Base-by-base conservation (phyloP, 2,888 invertebrate species). In the Ophion ventricosus region DNA sequence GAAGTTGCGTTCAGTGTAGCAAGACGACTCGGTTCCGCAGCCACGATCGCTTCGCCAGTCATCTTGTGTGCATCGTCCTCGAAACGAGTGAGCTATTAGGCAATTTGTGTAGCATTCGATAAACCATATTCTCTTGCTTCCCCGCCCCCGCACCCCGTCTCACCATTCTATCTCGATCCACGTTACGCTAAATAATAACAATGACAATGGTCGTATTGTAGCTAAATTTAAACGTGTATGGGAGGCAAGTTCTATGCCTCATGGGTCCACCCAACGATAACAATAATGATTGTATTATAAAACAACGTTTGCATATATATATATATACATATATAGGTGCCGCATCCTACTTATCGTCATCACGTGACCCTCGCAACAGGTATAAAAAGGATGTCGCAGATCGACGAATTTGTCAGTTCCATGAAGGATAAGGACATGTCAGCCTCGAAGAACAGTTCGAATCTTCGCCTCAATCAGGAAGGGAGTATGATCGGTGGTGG, bases 341-440 rank as follows among this genome's bases (percentile, higher is more conserved):
- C 78, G 83, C 49, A 49, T 78, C 74, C 85, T 78, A 78, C 80
- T 80, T 83, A 66, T 56, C 23, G 84, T 79, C 84, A 56, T 43
- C 76, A 77, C 77, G 67, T 69, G 77, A 67, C 57, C 43, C 25
- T 57, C 10, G 20, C 10, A 43, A 81, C 84, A 86, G 80, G 87
- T 91, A 92, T 91, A 90, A 92, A 90, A 91, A 90, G 90, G 74
- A 92, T 92, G 92, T 91, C 91, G 78, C 90, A 91, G 85, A 78
- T 83, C 87, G 91, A 90, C 72, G 88, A 87, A 85, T 85, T 86
- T 84, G 87, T 84, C 88, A 92, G 92, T 92, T 87, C 78, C 82
- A 86, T 88, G 73, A 88, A 88, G 88, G 92, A 92, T 85, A 91
- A 91, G 88, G 92, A 91, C 80, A 92, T 92, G 92, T 91, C 92